A percentile compares a stretch with the other conserved stretches of the same genome.
Evolutionary conservation across 2,113 vertebrate genomes (phyloP).

Genomic region (Pelmatolapia mariae): DNA sequence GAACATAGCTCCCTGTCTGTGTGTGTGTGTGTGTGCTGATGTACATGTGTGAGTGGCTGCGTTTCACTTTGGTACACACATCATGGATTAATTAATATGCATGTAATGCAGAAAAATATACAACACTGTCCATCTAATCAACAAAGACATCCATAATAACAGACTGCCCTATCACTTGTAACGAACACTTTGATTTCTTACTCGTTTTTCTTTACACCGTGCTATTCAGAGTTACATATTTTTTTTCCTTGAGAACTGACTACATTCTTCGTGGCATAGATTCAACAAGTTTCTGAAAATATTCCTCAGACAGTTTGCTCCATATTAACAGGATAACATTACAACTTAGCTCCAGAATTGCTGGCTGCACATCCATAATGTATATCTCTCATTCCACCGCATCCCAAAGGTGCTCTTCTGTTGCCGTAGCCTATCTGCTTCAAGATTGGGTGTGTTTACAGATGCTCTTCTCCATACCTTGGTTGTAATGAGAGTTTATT

Average conservation of each 20-base stretch:
- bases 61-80: slow-evolving; percentile 1
- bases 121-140: not conserved
- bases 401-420: not conserved
- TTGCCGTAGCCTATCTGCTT: not conserved
- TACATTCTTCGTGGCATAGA: fast-evolving
- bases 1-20: slow-evolving; percentile 54
- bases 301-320: not conserved
- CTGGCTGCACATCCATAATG: not conserved
- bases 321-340: not conserved
- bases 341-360: not conserved
- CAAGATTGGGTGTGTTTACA: not conserved
- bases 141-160: not conserved
- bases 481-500: not conserved
- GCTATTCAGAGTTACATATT: not conserved
- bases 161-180: not conserved
- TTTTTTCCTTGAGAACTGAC: not conserved
- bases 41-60: not conserved
- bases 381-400: not conserved
- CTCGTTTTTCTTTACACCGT: not conserved
- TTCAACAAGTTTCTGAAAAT: not conserved
- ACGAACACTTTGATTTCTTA: not conserved
- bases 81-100: not conserved
- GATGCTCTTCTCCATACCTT: not conserved
- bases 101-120: not conserved
- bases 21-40: slow-evolving; percentile 8